Evolutionary conservation across 2,113 vertebrate genomes (phyloP), one percentile per base, ranked within the genome.

Genomic region (Pteropus alecto): DNA sequence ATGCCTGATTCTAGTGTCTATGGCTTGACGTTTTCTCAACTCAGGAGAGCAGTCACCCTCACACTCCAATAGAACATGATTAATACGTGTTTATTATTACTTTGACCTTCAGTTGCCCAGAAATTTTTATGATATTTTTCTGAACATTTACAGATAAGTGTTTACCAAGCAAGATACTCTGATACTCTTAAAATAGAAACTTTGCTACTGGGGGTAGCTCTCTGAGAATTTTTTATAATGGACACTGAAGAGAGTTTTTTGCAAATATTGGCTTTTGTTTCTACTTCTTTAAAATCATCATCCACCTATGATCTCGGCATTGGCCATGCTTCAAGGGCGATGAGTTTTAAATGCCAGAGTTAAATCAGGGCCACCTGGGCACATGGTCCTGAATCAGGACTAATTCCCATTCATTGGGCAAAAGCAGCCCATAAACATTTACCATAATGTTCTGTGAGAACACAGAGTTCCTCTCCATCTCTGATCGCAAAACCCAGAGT

Each of bases 181-280:
- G 51, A 38, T 21, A 70, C 19, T 77, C 54, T 51, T 77, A 46
- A 88, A 71, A 73, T 60, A 87, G 19, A 77, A 68, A 60, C 9
- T 78, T 70, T 28, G 19, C 16, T 81, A 22, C 16, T 41, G 65
- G 7, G 7, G 19, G 2, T 76, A 14, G 22, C 65, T 85, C 26
- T 83, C 67, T 56, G 30, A 60, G 11, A 28, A 51, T 79, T 90
- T 83, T 89, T 77, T 74, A 21, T 78, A 77, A 88, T 58, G 61
- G 58, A 77, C 15, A 35, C 38, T n/a, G 28, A 77, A 70, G 90
- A 77, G 41, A 73, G 15, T 24, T 38, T 56, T 68, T 73, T 87
- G 67, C 38, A 92, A 87, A 87, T 93, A 41, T 7, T 83, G 41
- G 28, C 76, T 93, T 88, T 88, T 51, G 67, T 88, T 77, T 77